phyloP scores from a whole-genome alignment of 2,888 invertebrate species.

The Mimumesa dahlbomi region DNA sequence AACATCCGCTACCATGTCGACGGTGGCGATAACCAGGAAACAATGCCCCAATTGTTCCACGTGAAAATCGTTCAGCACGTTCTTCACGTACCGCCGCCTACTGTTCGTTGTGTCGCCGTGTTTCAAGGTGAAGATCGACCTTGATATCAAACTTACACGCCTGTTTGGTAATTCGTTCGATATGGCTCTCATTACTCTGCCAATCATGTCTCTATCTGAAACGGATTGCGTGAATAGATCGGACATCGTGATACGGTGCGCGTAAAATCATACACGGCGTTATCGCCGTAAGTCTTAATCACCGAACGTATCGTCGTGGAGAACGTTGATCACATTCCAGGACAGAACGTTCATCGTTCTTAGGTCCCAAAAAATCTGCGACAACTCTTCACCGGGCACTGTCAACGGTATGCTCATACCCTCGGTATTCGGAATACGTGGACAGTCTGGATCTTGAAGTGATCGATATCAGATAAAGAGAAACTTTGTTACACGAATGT shows the following conservation, averaged over 20 bases:
- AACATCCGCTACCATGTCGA: constrained; percentile 84
- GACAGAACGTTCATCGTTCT: constrained; percentile 84
- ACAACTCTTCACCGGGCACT: constrained; percentile 87
- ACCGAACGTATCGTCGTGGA: constrained; percentile 89
- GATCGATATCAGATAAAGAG: neutral
- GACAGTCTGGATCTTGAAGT: constrained; percentile 86
- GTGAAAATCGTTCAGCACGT: constrained; percentile 81
- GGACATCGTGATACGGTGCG: neutral
- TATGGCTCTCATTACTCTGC: constrained; percentile 84
- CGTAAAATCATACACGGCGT: too few relatives aligned
- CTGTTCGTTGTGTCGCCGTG: constrained; percentile 81
- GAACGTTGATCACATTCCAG: constrained; percentile 87
- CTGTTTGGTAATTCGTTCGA: constrained; percentile 82
- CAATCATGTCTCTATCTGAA: constrained; percentile 85
- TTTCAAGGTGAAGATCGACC: constrained; percentile 82
- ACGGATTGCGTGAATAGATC: constrained; percentile 12
- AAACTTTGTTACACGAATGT: too few relatives aligned
- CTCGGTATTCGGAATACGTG: constrained; percentile 85
- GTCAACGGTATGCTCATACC: constrained; percentile 88
- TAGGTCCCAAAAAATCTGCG: constrained; percentile 89
- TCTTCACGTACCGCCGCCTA: constrained; percentile 80
- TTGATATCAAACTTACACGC: constrained; percentile 80
- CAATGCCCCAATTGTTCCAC: constrained; percentile 82
- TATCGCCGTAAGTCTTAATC: constrained; percentile 48
- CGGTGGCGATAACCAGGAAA: constrained; percentile 85